Percentiles rank a stretch among this genome's conserved stretches.
These are phyloP conservation scores for Amphiduros pacificus DNA, from an alignment of 2,888 invertebrate genomes.

Conservation along the genomic window DNA sequence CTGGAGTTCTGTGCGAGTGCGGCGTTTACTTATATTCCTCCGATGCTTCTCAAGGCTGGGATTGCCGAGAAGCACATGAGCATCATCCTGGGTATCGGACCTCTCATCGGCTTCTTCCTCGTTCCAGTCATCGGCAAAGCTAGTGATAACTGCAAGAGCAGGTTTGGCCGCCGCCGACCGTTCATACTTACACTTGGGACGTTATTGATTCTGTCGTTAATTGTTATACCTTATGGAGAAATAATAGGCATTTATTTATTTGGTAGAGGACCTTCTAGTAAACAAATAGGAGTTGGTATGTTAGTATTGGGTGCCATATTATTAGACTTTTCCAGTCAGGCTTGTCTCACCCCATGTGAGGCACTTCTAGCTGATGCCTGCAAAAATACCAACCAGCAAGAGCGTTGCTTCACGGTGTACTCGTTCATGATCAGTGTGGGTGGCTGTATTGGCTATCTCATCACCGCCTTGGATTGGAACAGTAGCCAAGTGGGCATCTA, in stretches of 20 bases:
- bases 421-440: slow-evolving; percentile 96
- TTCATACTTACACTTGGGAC: slow-evolving; percentile 59
- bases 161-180: slow-evolving; percentile 60
- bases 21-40: slow-evolving; percentile 62
- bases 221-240: slow-evolving; percentile 57
- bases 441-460: slow-evolving; percentile 88
- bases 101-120: slow-evolving; percentile 57
- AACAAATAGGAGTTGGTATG: slow-evolving; percentile 36
- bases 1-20: slow-evolving; percentile 62
- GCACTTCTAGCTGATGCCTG: slow-evolving; percentile 92
- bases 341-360: slow-evolving; percentile 91
- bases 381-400: slow-evolving; percentile 84
- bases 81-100: slow-evolving; percentile 60
- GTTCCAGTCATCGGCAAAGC: slow-evolving; percentile 60
- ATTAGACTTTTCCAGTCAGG: slow-evolving; percentile 93
- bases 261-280: slow-evolving; percentile 34
- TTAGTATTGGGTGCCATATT: slow-evolving; percentile 79
- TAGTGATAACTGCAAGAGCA: slow-evolving; percentile 52
- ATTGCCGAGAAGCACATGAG: slow-evolving; percentile 60
- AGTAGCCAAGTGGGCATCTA: slow-evolving; percentile 64
- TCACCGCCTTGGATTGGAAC: slow-evolving; percentile 82
- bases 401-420: slow-evolving; percentile 88
- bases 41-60: slow-evolving; percentile 61
- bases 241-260: slow-evolving; percentile 36
- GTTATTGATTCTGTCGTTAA: slow-evolving; percentile 55